A percentile compares a stretch with the other conserved stretches of the same genome.
Evolutionary conservation across 2,797 vertebrate species (phyloP).

Genomic region (Lateolabrax maculatus): DNA sequence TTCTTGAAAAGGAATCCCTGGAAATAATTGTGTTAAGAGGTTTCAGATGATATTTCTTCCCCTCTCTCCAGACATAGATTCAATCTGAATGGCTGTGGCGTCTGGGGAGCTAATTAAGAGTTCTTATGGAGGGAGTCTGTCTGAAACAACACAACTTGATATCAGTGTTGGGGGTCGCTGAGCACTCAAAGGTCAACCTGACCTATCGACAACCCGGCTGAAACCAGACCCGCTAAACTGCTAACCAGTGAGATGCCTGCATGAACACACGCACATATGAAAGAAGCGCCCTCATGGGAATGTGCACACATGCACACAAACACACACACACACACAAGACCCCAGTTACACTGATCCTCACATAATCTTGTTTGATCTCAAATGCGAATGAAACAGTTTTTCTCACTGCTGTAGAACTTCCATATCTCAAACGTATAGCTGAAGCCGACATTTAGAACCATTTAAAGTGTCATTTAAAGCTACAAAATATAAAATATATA

Average conservation of each 20-base stretch:
- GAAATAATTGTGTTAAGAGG: constrained; percentile 4
- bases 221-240: constrained; percentile 73
- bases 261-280: constrained; percentile 55
- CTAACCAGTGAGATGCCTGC: constrained; percentile 59
- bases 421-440: too few species aligned
- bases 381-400: neutral
- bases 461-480: neutral
- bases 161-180: constrained; percentile 44
- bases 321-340: constrained; percentile 13
- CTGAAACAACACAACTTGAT: constrained; percentile 76
- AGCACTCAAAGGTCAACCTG: constrained; percentile 71
- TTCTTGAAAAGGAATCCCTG: constrained; percentile 9
- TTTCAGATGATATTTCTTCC: constrained; percentile 30
- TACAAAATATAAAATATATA: neutral
- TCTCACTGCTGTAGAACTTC: neutral
- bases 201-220: constrained; percentile 70
- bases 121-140: constrained; percentile 52
- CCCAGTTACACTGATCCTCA: constrained; percentile 10
- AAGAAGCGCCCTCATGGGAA: constrained; percentile 51
- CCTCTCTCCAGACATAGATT: constrained; percentile 40
- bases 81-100: constrained; percentile 58
- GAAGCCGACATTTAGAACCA: neutral
- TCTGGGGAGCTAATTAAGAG: constrained; percentile 74
- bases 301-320: neutral
- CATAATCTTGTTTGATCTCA: constrained; percentile 21